Evolutionary conservation across 2,113 vertebrate species (phyloP), one percentile per base, ranked within the genome.

Genomic region (Aldabrachelys gigantea): DNA sequence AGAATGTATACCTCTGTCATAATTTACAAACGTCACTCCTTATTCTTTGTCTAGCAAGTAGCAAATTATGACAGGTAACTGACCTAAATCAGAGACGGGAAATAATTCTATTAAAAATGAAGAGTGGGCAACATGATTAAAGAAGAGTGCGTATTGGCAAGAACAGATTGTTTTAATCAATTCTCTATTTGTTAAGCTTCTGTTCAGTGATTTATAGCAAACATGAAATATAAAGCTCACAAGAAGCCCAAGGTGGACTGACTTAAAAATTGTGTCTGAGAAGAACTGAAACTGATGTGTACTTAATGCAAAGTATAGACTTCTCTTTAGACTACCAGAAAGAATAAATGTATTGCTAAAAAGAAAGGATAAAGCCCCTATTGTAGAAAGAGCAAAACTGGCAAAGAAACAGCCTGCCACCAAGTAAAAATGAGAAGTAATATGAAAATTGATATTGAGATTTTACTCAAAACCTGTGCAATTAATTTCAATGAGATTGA

Each of bases 11-110:
- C 41, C 75, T 47, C 44, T 78, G 9, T 49, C 69, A 47, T 72
- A 88, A 31, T 27, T 11, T 53, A 24, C 54, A 69, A 65, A 9
- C 19, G 53, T 83, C 0, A 0, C 24, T 89, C 8, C 2, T 80
- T 75, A 12, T 29, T 89, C 62, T 47, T 83, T 90, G 89, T 81
- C 57, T 50, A 79, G 50, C 24, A 84, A 89, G 38, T 12, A 54
- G 24, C 41, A 81, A 10, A 21, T 91, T 93, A 41, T 89, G n/a
- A 53, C 54, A 84, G 75, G 50, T 91, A 79, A 78, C 49, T 0
- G 0, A 53, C 72, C 52, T 78, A 56, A 17, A 69, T 89, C 82
- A 57, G 56, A 65, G 19, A 84, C 27, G 0, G 0, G 82, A 27
- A 47, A 78, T 90, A 79, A 16, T 59, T 78, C 13, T 59, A 1